Percentiles rank a stretch among this genome's conserved stretches.
These are phyloP conservation scores for Tiaroga cobitis DNA, from an alignment of 2,797 vertebrate genomes.

Conservation along the genomic window DNA sequence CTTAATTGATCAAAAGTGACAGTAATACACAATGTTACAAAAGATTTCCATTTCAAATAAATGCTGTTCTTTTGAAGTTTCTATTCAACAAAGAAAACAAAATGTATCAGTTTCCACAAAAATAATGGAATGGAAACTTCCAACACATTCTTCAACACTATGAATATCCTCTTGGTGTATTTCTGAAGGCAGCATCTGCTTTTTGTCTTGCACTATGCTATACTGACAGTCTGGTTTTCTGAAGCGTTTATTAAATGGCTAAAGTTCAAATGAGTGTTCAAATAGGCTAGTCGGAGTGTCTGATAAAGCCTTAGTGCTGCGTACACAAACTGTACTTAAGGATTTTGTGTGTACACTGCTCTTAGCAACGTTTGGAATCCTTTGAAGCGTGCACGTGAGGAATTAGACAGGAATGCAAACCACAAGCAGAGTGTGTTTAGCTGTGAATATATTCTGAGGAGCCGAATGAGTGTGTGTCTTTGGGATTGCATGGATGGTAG, in stretches of 20 bases:
- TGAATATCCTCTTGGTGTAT: not conserved
- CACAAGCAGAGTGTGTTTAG: not conserved
- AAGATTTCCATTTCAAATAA: not conserved
- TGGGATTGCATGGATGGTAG: not conserved
- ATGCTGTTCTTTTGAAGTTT: not conserved
- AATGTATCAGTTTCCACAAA: not conserved
- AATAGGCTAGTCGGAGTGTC: not conserved
- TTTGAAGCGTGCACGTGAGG: not conserved
- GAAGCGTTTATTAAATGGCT: not conserved
- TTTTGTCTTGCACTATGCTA: not conserved
- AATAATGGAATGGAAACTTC: constrained; percentile 9
- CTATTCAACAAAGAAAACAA: not conserved
- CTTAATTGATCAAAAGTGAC: not conserved
- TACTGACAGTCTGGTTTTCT: not conserved
- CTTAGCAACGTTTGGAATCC: constrained; percentile 3
- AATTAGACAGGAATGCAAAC: constrained; percentile 14
- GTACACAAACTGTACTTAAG: not conserved
- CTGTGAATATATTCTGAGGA: not conserved
- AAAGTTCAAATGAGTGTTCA: not conserved
- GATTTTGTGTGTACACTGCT: not conserved
- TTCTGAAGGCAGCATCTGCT: not conserved
- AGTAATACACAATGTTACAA: not conserved
- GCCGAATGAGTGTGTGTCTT: not conserved
- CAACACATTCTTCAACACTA: not conserved
- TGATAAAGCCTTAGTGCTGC: not conserved